These are phyloP conservation scores for Nomia melanderi DNA, from an alignment of 1,140 invertebrate genomes.

Conservation along the genomic window DNA sequence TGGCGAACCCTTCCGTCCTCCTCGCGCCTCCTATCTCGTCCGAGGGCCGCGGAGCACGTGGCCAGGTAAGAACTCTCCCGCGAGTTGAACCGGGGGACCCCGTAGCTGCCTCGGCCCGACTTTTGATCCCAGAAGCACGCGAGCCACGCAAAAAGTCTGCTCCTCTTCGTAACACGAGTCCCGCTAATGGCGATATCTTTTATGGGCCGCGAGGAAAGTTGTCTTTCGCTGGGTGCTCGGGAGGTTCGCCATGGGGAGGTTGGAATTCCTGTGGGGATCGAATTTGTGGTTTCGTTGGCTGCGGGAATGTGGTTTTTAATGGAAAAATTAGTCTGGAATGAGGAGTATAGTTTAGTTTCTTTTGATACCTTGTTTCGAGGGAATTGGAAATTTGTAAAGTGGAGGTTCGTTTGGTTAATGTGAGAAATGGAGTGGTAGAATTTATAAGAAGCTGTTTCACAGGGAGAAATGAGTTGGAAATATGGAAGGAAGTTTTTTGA, in stretches of 20 bases:
- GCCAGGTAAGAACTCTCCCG: slow-evolving; percentile 67
- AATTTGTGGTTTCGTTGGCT: too few relatives aligned
- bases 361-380: too few relatives aligned
- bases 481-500: too few relatives aligned
- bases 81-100: slow-evolving; percentile 8
- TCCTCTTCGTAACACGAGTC: slow-evolving; percentile 33
- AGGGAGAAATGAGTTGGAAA: too few relatives aligned
- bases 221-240: background rate
- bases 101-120: background rate
- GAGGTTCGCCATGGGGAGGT: background rate
- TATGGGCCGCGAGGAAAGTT: slow-evolving; percentile 21
- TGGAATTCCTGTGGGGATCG: background rate
- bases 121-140: slow-evolving; percentile 41
- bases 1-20: slow-evolving; percentile 72
- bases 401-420: too few relatives aligned
- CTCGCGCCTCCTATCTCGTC: slow-evolving; percentile 3
- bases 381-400: too few relatives aligned
- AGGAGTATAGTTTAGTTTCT: too few relatives aligned
- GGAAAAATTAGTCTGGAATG: too few relatives aligned
- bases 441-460: too few relatives aligned
- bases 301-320: too few relatives aligned
- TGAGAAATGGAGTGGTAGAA: too few relatives aligned
- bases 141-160: slow-evolving; percentile 42
- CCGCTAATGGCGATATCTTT: slow-evolving; percentile 36
- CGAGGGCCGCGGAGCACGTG: slow-evolving; percentile 66